Evolutionary conservation across 2,113 vertebrate species (phyloP), one percentile per base, ranked within the genome.

Genomic region (Nannobrachium achirus): DNA sequence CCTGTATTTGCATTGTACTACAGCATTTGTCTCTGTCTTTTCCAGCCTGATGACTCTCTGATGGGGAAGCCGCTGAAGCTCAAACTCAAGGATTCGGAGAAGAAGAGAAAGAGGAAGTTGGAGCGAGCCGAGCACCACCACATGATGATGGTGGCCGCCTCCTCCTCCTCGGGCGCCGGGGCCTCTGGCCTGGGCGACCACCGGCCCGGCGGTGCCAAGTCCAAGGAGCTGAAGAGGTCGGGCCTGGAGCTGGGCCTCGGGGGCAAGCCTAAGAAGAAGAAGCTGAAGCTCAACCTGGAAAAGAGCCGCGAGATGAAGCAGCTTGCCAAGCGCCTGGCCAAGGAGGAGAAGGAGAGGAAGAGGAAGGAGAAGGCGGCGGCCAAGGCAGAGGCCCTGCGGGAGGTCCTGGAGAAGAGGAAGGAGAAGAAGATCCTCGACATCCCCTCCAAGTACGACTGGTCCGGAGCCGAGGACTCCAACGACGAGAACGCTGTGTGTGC

Each of bases 381-480:
- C 7, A 98, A 97, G 85, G 94, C 92, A 0, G 97, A 98, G 51
- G 91, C 95, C 49, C 73, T 91, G 60, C 95, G 96, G 69, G 97
- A 98, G 10, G 92, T 85, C 13, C 81, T 93, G 16, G 97, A 99
- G 82, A 97, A 95, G 46, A 96, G 96, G 79, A 93, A 95, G 81
- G 97, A 98, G 89, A 97, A 94, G 86, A 99, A 99, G 74, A 93
- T 98, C 56, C 89, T 99, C 19, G 97, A 99, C 85, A 99, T 99
- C 75, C 98, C 98, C 9, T 98, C 98, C 0, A 99, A 98, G 76
- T 99, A 99, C 0, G 98, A 99, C 80, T 99, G 98, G 98, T 99
- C 98, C 0, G 98, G 97, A 38, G 98, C 98, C 0, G 98, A 99
- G 18, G 98, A 99, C 56, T 99, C 98, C 0, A 98, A 99, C 16